A percentile compares a stretch with the other conserved stretches of the same genome.
phyloP scores from a whole-genome alignment of 2,797 vertebrate species.

The Poecilia gillii region DNA sequence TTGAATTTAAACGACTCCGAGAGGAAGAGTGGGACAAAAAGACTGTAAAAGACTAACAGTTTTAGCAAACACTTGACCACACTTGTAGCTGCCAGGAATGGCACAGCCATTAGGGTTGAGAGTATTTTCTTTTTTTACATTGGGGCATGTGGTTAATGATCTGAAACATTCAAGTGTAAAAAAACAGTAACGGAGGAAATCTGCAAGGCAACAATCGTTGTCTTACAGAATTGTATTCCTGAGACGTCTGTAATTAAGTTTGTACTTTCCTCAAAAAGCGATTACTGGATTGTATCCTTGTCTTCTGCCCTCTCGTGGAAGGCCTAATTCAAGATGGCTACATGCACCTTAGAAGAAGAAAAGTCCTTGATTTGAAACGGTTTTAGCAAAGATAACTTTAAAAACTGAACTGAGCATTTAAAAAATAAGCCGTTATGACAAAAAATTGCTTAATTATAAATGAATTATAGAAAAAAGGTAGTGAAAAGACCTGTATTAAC shows the following conservation, averaged over 20 bases:
- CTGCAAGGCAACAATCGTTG: not conserved
- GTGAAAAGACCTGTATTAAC: not conserved
- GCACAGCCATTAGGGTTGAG: not conserved
- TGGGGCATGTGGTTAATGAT: not conserved
- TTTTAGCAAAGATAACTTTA: not conserved
- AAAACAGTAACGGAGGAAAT: not conserved
- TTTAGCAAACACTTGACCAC: not conserved
- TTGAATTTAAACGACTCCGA: not conserved
- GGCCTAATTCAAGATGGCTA: not conserved
- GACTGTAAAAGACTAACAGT: not conserved
- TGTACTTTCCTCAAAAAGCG: not conserved
- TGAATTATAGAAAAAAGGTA: not conserved
- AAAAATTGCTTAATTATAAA: not conserved
- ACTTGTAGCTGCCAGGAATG: not conserved
- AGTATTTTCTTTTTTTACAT: not conserved
- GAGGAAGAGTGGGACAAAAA: not conserved
- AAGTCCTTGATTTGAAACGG: not conserved
- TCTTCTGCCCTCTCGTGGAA: not conserved
- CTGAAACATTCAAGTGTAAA: not conserved
- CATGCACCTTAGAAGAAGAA: not conserved
- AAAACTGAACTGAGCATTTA: not conserved
- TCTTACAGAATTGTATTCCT: not conserved
- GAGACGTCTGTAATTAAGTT: not conserved
- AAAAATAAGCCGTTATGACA: not conserved
- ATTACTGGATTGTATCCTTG: not conserved